phyloP scores from a whole-genome alignment of 2,797 vertebrate species.

The Acropternis orthonyx region DNA sequence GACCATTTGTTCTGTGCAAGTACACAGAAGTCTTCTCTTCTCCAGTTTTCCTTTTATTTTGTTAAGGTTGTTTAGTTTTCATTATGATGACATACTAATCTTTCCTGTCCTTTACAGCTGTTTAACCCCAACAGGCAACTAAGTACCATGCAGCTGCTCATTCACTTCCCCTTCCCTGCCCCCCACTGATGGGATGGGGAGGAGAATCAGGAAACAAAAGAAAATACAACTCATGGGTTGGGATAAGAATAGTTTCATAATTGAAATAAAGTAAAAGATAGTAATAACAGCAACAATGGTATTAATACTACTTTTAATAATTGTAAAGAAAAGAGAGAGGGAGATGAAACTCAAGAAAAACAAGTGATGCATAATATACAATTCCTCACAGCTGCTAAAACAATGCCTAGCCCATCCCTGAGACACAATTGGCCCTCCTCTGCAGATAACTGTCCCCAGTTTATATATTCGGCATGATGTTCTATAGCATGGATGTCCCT shows the following conservation, averaged over 20 bases:
- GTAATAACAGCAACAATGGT: not conserved
- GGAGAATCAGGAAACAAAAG: not conserved
- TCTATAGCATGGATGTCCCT: not conserved
- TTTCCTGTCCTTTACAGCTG: not conserved
- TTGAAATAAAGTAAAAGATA: not conserved
- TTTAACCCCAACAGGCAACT: not conserved
- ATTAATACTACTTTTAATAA: not conserved
- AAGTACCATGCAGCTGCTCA: not conserved
- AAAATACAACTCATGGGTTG: not conserved
- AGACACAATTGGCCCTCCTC: not conserved
- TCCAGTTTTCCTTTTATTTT: not conserved
- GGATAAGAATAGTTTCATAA: not conserved
- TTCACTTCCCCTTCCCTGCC: not conserved
- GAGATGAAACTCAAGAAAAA: not conserved
- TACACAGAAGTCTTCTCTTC: not conserved
- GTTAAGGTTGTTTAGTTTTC: not conserved
- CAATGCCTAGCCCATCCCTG: not conserved
- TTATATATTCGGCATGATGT: not conserved
- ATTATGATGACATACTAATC: not conserved
- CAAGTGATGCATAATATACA: not conserved
- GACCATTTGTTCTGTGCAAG: not conserved
- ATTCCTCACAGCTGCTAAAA: not conserved
- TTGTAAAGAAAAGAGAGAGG: not conserved
- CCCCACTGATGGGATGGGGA: not conserved
- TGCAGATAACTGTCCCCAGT: not conserved